Evolutionary conservation across 2,888 invertebrate species (phyloP), one percentile per base, ranked within the genome.

Genomic region (Leptinotarsa haldemani): DNA sequence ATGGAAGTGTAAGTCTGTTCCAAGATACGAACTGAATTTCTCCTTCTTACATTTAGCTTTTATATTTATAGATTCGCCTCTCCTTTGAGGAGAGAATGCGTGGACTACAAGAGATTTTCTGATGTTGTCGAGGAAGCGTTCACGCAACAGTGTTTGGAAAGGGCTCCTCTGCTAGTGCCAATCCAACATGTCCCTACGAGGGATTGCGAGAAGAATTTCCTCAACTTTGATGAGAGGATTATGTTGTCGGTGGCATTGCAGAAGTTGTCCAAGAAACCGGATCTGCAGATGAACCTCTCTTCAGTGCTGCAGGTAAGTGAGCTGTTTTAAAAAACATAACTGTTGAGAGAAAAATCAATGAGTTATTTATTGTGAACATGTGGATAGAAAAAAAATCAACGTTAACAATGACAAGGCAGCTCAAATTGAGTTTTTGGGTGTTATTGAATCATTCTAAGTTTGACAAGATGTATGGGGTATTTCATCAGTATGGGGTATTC

Each of bases 161-260:
- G 92, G 78, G 90, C 93, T 68, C 93, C 94, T 15, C 88, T 93
- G 75, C 86, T 93, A 74, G 87, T 90, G 75, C 95, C 95, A 0
- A 84, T 94, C 18, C 91, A 93, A 79, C 93, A 94, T 85, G 88
- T 93, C 77, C 93, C 94, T 52, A 90, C 91, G 64, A 86, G 89
- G 58, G 93, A 93, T 84, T 89, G 92, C 78, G 89, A 91, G 18
- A 87, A 86, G 76, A 90, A 90, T 79, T 94, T 93, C 89, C 90
- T 94, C 78, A 93, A 93, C 87, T 94, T 92, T 85, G 93, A 94
- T 77, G 94, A 94, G 87, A 88, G 95, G 46, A 89, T 89, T 73
- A 84, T 89, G 48, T 89, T 93, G 53, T 90, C 93, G 1, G 87
- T 89, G 71, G 94, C 93, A 0, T 89, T 95, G 82, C 90, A 92